Conservation (phyloP, 2,113 vertebrate species). For the Osmerus mordax region DNA sequence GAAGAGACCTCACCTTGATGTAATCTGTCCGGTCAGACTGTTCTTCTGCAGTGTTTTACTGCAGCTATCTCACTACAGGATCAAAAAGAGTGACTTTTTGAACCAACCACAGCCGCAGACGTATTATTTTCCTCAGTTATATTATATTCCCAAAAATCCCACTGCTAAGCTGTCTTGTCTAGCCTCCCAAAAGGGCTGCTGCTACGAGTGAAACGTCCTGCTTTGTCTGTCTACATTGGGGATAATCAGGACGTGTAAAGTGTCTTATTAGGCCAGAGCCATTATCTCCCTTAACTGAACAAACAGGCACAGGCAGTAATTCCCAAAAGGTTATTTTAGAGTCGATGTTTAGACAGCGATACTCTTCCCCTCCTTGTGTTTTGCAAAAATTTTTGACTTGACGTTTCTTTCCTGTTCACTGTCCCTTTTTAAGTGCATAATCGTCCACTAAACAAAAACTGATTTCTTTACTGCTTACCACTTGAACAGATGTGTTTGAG, state of each 20-base stretch:
- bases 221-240: slow-evolving; percentile 2
- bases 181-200: background rate
- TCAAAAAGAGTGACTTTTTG: too few species aligned
- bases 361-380: background rate
- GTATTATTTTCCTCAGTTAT: too few species aligned
- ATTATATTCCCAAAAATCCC: too few species aligned
- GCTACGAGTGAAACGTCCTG: slow-evolving; percentile 6
- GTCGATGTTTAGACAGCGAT: background rate
- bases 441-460: too few species aligned
- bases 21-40: slow-evolving; percentile 18
- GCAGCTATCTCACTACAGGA: too few species aligned
- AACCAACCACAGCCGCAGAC: too few species aligned
- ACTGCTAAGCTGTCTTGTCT: too few species aligned
- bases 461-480: too few species aligned
- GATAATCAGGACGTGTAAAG: background rate
- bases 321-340: slow-evolving; percentile 7
- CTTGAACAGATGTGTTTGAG: too few species aligned
- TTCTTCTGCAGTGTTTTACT: slow-evolving; percentile 20
- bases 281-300: background rate
- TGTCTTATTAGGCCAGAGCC: background rate
- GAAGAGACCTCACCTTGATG: slow-evolving; percentile 30
- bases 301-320: slow-evolving; percentile 5
- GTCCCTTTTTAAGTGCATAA: too few species aligned
- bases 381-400: too few species aligned
- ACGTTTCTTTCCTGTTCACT: too few species aligned